Evolutionary conservation across 2,113 vertebrate genomes (phyloP).

Genomic region (Melozone crissalis): DNA sequence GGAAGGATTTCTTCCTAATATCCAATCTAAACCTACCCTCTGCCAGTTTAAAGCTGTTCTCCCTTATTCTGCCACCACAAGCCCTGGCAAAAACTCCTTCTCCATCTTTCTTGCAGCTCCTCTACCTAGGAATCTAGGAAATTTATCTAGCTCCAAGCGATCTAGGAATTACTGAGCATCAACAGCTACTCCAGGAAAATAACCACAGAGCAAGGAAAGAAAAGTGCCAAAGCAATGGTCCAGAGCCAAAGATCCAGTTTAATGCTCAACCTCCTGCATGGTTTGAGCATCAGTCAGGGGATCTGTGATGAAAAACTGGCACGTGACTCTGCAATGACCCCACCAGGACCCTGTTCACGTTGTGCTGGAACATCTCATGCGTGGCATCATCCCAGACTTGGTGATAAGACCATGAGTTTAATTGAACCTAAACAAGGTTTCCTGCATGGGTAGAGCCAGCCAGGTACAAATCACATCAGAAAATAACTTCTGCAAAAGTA

Average conservation of each 20-base stretch:
- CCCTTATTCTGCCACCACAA: neutral
- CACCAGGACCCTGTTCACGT: accelerated
- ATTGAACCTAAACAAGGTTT: neutral
- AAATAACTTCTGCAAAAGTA: neutral
- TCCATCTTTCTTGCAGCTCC: neutral
- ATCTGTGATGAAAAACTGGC: neutral
- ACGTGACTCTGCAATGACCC: accelerated
- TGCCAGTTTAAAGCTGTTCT: neutral
- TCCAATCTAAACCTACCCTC: neutral
- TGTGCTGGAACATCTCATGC: accelerated
- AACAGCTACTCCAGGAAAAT: neutral
- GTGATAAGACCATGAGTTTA: accelerated
- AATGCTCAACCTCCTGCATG: neutral
- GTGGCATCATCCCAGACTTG: neutral
- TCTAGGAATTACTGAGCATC: neutral
- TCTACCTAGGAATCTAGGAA: neutral
- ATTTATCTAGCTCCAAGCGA: neutral
- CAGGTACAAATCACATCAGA: neutral
- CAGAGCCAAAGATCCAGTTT: neutral
- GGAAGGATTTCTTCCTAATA: neutral
- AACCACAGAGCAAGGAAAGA: neutral
- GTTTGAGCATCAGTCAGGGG: accelerated
- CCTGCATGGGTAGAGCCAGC: neutral
- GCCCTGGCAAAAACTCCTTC: neutral
- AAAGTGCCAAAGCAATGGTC: neutral